These are phyloP conservation scores for Macaria notata DNA, from an alignment of 2,888 invertebrate genomes.

Conservation along the genomic window DNA sequence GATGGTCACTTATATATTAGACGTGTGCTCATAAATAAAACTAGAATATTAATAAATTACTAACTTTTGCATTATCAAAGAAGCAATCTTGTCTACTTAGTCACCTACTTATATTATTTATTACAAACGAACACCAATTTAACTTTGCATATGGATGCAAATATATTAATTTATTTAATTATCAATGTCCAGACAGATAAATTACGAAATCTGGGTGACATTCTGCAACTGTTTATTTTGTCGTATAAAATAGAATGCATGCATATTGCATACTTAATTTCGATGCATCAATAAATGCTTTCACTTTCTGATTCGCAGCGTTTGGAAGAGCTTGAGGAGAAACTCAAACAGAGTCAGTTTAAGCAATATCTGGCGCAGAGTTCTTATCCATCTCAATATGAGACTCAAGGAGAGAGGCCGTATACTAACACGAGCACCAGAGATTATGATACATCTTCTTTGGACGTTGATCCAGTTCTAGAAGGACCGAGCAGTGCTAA, in stretches of 20 bases:
- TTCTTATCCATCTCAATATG: conserved; percentile 55
- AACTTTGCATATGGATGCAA: too few species aligned
- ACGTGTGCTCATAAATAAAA: too few species aligned
- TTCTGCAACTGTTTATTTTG: conserved; percentile 1
- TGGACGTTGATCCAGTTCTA: conserved; percentile 43
- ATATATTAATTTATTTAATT: too few species aligned
- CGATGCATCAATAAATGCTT: conserved; percentile 15
- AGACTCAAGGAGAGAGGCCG: conserved; percentile 64
- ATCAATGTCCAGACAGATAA: conserved; percentile 3
- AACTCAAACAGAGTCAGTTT: conserved; percentile 70
- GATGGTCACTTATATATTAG: too few species aligned
- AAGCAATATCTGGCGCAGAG: conserved; percentile 68
- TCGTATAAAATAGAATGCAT: conserved; percentile 4
- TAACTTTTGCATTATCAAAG: too few species aligned
- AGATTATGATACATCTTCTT: conserved; percentile 44
- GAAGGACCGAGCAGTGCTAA: conserved; percentile 39
- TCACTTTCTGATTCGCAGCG: conserved; percentile 44
- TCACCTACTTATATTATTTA: too few species aligned
- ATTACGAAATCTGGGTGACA: neutral
- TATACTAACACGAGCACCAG: conserved; percentile 57
- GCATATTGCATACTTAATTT: conserved; percentile 12
- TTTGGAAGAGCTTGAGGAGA: conserved; percentile 71
- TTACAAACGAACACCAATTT: too few species aligned
- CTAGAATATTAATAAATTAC: too few species aligned
- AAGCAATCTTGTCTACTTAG: too few species aligned